Evolutionary conservation across 2,888 invertebrate species (phyloP).

Genomic region (Lydus trimaculatus): DNA sequence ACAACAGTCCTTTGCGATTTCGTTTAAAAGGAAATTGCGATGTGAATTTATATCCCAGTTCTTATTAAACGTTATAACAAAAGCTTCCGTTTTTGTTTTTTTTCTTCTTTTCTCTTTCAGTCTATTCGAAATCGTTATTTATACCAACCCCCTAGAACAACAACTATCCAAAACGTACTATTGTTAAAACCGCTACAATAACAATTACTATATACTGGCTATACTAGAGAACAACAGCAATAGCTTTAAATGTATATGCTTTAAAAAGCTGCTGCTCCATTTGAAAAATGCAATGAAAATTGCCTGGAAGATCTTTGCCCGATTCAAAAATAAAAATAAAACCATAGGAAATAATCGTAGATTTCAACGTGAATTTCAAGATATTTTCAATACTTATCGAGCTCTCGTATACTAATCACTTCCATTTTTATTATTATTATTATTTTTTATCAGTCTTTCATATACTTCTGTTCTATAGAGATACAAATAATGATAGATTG

Average conservation of each 20-base stretch:
- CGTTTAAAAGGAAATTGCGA: conserved; percentile 24
- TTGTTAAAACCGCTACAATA: neutral
- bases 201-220: neutral
- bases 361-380: neutral
- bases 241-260: neutral
- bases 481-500: neutral
- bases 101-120: neutral
- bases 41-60: conserved; percentile 21
- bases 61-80: conserved; percentile 23
- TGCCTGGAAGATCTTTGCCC: neutral
- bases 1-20: neutral
- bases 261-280: neutral
- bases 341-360: neutral
- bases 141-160: neutral
- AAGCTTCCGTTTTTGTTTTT: conserved; percentile 8
- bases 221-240: neutral
- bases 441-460: no score
- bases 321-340: neutral
- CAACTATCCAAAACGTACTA: neutral
- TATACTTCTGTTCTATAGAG: neutral
- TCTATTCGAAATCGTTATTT: neutral
- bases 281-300: neutral
- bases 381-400: neutral
- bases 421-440: neutral
- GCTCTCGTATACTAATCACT: neutral